A percentile compares a stretch with the other conserved stretches of the same genome.
Conservation (phyloP, 2,113 vertebrate genomes). For the Telmatochromis sp. region DNA sequence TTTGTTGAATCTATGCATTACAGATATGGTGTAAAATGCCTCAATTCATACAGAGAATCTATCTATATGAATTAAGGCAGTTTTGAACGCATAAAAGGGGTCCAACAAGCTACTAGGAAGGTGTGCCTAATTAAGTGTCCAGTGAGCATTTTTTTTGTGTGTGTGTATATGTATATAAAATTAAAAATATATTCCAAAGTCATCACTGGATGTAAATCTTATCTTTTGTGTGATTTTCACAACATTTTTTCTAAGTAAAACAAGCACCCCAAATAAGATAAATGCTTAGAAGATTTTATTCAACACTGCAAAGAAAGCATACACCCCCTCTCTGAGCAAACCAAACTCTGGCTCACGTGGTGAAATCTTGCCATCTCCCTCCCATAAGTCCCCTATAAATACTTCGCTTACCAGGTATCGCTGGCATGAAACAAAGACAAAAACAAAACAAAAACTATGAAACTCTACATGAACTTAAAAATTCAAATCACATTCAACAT, state of each 20-base stretch:
- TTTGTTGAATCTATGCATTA: background rate
- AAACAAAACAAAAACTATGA: constrained; percentile 25
- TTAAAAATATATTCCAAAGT: background rate
- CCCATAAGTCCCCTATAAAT: constrained; percentile 1
- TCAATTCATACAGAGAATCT: background rate
- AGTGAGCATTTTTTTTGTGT: background rate
- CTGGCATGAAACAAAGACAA: constrained; percentile 32
- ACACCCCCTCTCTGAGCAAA: constrained; percentile 31
- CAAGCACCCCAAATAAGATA: background rate
- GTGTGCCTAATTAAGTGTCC: background rate
- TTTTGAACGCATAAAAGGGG: background rate
- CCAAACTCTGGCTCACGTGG: constrained; percentile 30
- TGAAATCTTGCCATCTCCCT: background rate
- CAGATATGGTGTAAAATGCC: background rate
- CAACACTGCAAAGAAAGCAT: constrained; percentile 41
- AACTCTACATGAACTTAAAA: constrained; percentile 41
- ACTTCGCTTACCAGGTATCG: background rate
- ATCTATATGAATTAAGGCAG: background rate
- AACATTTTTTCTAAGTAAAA: background rate
- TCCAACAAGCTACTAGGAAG: background rate
- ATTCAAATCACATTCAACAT: constrained; percentile 45
- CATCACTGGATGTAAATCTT: background rate
- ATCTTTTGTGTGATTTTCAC: background rate
- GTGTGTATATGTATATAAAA: background rate
- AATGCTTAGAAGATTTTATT: constrained; percentile 59